Base-by-base conservation (phyloP, 2,888 invertebrate genomes). In the Coleophora deauratella region DNA sequence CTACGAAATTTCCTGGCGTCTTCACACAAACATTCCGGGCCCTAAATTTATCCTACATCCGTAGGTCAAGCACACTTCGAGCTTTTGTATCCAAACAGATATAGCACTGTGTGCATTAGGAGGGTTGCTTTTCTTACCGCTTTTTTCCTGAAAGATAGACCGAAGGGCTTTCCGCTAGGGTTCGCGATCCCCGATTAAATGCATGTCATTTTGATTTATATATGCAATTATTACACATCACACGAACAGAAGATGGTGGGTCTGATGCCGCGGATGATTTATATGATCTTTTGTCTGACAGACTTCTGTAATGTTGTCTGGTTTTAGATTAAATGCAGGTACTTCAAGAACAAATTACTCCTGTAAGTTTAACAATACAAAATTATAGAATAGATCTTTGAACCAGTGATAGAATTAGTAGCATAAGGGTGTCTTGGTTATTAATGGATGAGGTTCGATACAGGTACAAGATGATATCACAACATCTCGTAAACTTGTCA, bases 141-240 rank as follows among this genome's bases (percentile, higher is more conserved):
- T 69, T 69, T 66, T 66, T 59, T 56, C 56, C 57, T 51, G 62
- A 59, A 68, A 59, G 64, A 60, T 61, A 52, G 57, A 51, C 51
- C 60, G 41, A 49, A 46, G 39, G 30, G 57, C 54, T 61, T 62
- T 62, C 68, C 66, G 67, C 62, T 61, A 62, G 67, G 69, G 72
- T 65, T 64, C 59, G 53, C 51, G 55, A 52, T 59, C 63, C 67
- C 60, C 72, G 71, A 78, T 77, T 74, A 77, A 74, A 73, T 64
- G 72, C 63, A 69, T 71, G 76, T 73, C 79, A 75, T 72, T 81
- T 76, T 82, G 82, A 82, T 81, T 81, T 80, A 82, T 82, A 60
- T 54, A 52, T 51, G 64, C 70, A 71, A 76, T 78, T 72, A 76
- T 72, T 72, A 69, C 58, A 62, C 62, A 62, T 60, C 55, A 54